Conservation (phyloP, 2,113 vertebrate genomes). For the Peromyscus maniculatus region DNA sequence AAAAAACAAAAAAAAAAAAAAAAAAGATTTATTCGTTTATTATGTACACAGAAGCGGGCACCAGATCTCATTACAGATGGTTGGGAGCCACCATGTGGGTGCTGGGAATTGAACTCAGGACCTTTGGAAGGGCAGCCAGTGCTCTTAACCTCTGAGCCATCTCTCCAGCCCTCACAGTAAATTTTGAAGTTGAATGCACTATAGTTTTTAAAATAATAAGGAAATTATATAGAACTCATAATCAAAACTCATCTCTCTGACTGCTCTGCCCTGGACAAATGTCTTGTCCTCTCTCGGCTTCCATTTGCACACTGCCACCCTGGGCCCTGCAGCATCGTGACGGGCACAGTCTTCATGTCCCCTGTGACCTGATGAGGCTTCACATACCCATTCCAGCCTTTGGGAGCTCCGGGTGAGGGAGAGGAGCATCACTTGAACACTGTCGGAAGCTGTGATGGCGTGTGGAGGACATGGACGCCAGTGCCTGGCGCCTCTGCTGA, state of each 20-base stretch:
- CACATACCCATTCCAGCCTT: background rate
- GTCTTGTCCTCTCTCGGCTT: background rate
- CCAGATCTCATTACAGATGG: too few species aligned
- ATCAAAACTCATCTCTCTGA: background rate
- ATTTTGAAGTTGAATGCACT: background rate
- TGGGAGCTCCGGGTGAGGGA: background rate
- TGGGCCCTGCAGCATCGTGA: background rate
- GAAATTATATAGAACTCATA: background rate
- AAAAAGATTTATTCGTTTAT: too few species aligned
- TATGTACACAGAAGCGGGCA: too few species aligned
- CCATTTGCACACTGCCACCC: background rate
- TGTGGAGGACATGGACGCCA: background rate
- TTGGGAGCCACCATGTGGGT: too few species aligned
- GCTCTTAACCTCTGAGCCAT: too few species aligned
- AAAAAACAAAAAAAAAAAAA: too few species aligned
- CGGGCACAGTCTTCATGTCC: background rate
- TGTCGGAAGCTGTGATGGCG: background rate
- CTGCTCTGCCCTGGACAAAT: background rate
- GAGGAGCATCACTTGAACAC: fast-evolving
- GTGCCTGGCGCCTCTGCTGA: background rate
- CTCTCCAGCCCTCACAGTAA: background rate
- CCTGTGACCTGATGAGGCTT: background rate
- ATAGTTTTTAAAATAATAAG: background rate
- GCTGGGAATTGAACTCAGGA: too few species aligned
- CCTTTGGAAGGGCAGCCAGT: too few species aligned